Evolutionary conservation across 2,113 vertebrate genomes (phyloP).

Genomic region (Lepisosteus oculatus): DNA sequence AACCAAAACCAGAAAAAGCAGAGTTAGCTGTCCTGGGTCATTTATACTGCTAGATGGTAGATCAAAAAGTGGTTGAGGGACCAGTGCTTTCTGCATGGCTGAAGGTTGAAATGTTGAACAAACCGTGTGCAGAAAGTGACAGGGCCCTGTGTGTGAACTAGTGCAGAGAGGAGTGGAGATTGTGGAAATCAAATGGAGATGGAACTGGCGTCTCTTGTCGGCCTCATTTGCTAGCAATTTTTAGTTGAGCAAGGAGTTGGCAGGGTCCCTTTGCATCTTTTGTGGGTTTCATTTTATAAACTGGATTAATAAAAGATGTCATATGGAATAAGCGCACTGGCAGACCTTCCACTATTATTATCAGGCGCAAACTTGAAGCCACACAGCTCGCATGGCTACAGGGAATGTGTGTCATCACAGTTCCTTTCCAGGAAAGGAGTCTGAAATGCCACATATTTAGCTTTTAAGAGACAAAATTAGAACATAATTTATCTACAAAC

Average conservation of each 20-base stretch:
- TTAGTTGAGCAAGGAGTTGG: background rate
- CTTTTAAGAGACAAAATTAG: too few species aligned
- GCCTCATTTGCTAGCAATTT: constrained; percentile 3
- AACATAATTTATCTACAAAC: too few species aligned
- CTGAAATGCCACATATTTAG: too few species aligned
- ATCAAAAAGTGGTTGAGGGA: background rate
- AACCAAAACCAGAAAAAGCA: background rate
- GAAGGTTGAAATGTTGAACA: background rate
- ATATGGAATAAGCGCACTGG: background rate
- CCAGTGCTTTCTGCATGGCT: background rate
- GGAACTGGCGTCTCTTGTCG: background rate
- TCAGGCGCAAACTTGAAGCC: background rate
- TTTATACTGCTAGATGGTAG: too few species aligned
- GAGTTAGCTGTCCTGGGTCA: too few species aligned
- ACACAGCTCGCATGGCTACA: background rate
- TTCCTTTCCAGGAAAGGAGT: too few species aligned
- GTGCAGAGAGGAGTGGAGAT: background rate
- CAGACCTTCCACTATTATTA: background rate
- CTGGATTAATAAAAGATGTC: constrained; percentile 24
- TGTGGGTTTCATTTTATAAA: background rate
- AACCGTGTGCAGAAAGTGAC: background rate
- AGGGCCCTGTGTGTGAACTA: background rate
- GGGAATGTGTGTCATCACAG: too few species aligned
- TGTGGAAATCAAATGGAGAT: background rate
- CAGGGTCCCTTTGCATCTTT: background rate